These are phyloP conservation scores for Echinometra lucunter DNA, from an alignment of 53 echinoderm and acorn worm genomes.

Conservation along the genomic window DNA sequence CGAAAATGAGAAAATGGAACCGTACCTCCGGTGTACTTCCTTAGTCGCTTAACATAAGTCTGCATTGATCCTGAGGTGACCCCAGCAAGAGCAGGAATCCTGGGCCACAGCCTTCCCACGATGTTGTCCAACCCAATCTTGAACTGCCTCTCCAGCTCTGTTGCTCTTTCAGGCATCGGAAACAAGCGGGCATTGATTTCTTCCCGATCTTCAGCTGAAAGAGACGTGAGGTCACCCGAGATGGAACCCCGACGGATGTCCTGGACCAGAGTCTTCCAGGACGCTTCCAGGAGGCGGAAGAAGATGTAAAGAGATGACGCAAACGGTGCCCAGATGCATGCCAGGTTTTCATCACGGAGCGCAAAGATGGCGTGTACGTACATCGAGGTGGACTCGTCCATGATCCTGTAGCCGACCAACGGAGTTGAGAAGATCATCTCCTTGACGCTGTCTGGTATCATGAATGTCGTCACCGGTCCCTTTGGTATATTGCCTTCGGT, in stretches of 20 bases:
- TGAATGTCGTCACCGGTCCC: constrained; percentile 50
- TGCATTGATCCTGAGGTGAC: constrained; percentile 56
- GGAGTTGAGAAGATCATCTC: constrained; percentile 46
- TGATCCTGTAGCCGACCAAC: constrained; percentile 27
- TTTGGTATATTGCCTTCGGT: constrained; percentile 41
- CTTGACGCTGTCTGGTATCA: constrained; percentile 43
- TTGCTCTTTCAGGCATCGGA: constrained; percentile 43
- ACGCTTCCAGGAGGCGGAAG: constrained; percentile 35
- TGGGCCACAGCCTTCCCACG: constrained; percentile 50
- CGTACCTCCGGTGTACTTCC: constrained; percentile 50
- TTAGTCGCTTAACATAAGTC: constrained; percentile 18
- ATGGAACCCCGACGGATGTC: constrained; percentile 46
- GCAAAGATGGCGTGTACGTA: constrained; percentile 67
- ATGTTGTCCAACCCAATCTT: constrained; percentile 49
- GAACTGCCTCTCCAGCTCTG: constrained; percentile 49
- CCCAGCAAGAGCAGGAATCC: neutral
- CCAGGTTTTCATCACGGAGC: constrained; percentile 29
- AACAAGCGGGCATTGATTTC: neutral
- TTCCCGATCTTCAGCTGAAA: neutral
- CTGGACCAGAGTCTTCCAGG: constrained; percentile 47
- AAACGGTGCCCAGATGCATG: constrained; percentile 43
- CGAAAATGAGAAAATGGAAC: neutral
- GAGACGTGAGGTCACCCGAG: neutral
- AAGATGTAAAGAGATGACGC: constrained; percentile 60
- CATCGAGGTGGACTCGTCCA: constrained; percentile 53